Evolutionary conservation across 2,888 invertebrate species (phyloP), one percentile per base, ranked within the genome.

Genomic region (Willowsia nigromaculata): DNA sequence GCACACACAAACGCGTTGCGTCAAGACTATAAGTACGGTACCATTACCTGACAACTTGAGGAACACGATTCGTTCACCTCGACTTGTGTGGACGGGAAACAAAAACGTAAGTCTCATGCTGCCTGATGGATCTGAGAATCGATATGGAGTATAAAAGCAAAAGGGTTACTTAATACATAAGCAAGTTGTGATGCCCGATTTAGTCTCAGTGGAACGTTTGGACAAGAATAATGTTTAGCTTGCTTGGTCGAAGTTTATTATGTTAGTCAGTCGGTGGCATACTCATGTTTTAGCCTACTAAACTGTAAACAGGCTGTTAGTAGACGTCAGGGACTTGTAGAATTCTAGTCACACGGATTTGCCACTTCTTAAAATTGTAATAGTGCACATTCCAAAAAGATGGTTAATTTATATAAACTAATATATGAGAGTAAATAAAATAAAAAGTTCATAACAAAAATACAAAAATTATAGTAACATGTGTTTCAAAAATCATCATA

Each of bases 81-180:
- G 98, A 82, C 95, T 99, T 27, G 97, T 99, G 30, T 99, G 99
- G 99, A 97, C 98, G 90, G 98, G 98, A 94, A 97, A 97, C 93
- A 96, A 98, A 85, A 97, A 98, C 37, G 98, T 99, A 71, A 97
- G 98, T 0, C 95, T 99, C 25, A 97, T 99, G 96, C 95, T 99
- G 91, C 98, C 98, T 11, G 99, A 99, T 94, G 99, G 99, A 37
- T 97, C 98, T 0, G 99, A 99, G 94, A 96, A 96, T 85, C 95
- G 97, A 91, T 97, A 96, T 94, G 96, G 96, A 93, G 96, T 97
- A 93, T 97, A 96, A 91, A 89, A 1, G 11, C 11, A 3, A 68
- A 30, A 22, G 27, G 30, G 4, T 30, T 0, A 56, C 13, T 18
- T 43, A 6, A 15, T 13, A 11, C 40, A 53, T 40, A 47, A 74